Percentiles rank a stretch among this genome's conserved stretches.
These are phyloP conservation scores for Atlantisia rogersi DNA, from an alignment of 2,113 vertebrate genomes.

Conservation along the genomic window DNA sequence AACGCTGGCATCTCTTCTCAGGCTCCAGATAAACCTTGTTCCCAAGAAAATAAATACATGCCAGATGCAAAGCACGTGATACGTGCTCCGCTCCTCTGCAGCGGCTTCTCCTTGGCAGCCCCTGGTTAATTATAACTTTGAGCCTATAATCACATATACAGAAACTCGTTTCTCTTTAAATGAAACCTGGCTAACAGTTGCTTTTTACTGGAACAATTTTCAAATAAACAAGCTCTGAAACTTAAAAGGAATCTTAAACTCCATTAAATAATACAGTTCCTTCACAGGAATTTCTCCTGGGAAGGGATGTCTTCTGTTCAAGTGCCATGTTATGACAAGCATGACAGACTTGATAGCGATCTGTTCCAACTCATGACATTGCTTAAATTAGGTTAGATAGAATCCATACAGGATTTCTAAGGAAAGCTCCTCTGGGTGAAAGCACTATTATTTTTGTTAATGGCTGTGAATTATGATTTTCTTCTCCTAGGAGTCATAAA, in stretches of 20 bases:
- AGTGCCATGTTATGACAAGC: constrained; percentile 81
- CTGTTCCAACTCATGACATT: constrained; percentile 79
- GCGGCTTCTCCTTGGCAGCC: neutral
- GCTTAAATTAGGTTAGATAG: constrained; percentile 77
- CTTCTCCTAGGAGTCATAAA: constrained; percentile 63
- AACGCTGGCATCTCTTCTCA: neutral
- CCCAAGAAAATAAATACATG: neutral
- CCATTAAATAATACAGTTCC: constrained; percentile 73
- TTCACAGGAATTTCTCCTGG: constrained; percentile 75
- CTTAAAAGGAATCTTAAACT: constrained; percentile 70
- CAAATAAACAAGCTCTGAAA: constrained; percentile 65
- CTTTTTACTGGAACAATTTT: constrained; percentile 53
- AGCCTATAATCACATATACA: neutral
- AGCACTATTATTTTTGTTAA: constrained; percentile 77
- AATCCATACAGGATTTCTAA: constrained; percentile 51
- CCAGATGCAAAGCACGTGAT: neutral
- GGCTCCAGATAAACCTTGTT: neutral
- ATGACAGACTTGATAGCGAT: constrained; percentile 78
- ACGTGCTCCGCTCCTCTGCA: neutral
- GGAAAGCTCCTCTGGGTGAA: constrained; percentile 54
- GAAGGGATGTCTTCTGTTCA: constrained; percentile 74
- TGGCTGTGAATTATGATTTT: constrained; percentile 67
- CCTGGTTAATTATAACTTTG: constrained; percentile 35
- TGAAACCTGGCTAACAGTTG: constrained; percentile 24
- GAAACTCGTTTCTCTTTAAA: constrained; percentile 40